Evolutionary conservation across 23 tunicate genomes (phyloP), one percentile per base, ranked within the genome.

Genomic region (Halocynthia aurantium): DNA sequence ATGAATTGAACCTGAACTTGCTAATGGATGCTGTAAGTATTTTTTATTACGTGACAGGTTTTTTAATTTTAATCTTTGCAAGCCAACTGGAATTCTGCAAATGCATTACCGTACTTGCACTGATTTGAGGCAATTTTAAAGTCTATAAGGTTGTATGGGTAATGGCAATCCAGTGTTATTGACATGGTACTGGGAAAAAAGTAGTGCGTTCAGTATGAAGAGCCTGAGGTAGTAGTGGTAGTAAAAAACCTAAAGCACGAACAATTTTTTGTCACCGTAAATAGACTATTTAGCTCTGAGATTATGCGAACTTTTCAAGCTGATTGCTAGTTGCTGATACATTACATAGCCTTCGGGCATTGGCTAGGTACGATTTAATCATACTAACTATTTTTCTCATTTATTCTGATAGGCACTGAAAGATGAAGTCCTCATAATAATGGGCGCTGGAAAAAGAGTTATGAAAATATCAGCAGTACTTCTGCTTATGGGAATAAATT

Each of bases 371-470:
- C 44, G 44, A 31, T 31, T 31, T 31, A 31, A 31, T 31, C 44
- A 31, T 31, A 18, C 51, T 72, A 11, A 75, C 55, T 15, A 50
- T 53, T 55, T 5, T 79, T 52, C 52, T 71, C 15, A 8, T 18
- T 77, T 60, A n/a, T 19, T 18, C 13, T 52, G 53, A 10, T 77
- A 89, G 96, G 84, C 96, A 6, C 70, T 89, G 56, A 89, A 84
- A 76, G 96, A 89, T 8, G 88, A 73, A 62, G 88, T 89, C 8
- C 62, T 89, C 15, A 75, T 89, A 15, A 80, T 89, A 31, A 67
- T 89, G 69, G 88, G 96, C 20, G 96, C 89, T 64, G 81, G 87
- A 80, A 89, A 89, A 76, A 74, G 83, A 52, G 82, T 89, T 72
- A 89, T 89, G 96, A 84, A 89, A 53, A 66, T 83, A 17, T 89